These are phyloP conservation scores for Ctenodactylus gundi DNA, from an alignment of 2,113 vertebrate species.

Conservation along the genomic window DNA sequence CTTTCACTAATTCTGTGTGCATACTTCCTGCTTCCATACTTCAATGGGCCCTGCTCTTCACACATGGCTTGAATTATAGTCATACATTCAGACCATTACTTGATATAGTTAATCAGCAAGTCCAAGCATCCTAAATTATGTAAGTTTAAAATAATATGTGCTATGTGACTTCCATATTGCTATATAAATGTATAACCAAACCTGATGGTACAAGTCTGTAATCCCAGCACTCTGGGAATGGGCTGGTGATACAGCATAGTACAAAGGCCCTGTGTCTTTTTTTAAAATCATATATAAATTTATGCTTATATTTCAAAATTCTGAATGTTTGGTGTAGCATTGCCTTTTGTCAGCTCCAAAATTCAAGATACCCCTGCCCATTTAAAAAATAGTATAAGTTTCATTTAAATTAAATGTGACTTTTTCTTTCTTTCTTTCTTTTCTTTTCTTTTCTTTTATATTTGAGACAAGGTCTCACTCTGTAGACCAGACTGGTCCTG, in stretches of 20 bases:
- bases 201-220: too few relatives aligned
- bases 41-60: not conserved
- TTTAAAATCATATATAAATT: too few relatives aligned
- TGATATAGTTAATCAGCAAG: not conserved
- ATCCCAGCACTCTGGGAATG: too few relatives aligned
- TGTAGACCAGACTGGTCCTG: too few relatives aligned
- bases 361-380: not conserved
- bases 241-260: too few relatives aligned
- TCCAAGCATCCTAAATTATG: not conserved
- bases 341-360: not conserved
- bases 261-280: too few relatives aligned
- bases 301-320: constrained; percentile 23
- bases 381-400: not conserved
- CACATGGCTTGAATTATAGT: not conserved
- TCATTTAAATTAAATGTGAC: not conserved
- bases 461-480: too few relatives aligned
- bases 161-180: too few relatives aligned
- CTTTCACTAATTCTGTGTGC: not conserved
- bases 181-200: not conserved
- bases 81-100: not conserved
- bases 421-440: too few relatives aligned
- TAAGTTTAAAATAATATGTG: not conserved
- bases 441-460: too few relatives aligned
- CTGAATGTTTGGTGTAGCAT: not conserved
- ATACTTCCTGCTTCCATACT: not conserved